Evolutionary conservation across 1,140 invertebrate species (phyloP).

Genomic region (Drosophila asahinai): DNA sequence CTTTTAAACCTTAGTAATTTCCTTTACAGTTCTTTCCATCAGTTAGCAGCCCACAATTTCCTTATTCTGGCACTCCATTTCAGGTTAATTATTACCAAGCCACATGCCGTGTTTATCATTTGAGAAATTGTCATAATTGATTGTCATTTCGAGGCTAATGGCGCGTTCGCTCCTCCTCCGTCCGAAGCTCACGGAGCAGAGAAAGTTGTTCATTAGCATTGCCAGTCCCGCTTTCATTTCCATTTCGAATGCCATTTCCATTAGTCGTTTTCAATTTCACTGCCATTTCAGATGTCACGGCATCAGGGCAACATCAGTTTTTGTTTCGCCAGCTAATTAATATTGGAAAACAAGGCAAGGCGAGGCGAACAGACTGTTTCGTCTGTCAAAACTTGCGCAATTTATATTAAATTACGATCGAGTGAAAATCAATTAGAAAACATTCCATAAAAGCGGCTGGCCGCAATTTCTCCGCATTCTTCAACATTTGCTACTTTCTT

Average conservation of each 20-base stretch:
- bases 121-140: conserved; percentile 72
- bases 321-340: conserved; percentile 59
- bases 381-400: conserved; percentile 78
- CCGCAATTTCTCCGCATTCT: conserved; percentile 49
- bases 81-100: conserved; percentile 56
- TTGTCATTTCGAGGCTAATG: conserved; percentile 57
- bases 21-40: neutral
- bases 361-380: conserved; percentile 21
- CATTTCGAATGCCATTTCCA: conserved; percentile 20
- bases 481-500: neutral
- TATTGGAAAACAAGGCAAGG: conserved; percentile 58
- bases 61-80: conserved; percentile 17
- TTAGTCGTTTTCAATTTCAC: conserved; percentile 32
- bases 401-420: conserved; percentile 78
- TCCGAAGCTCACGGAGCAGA: conserved; percentile 8
- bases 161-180: conserved; percentile 12
- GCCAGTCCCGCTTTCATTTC: conserved; percentile 1
- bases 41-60: conserved; percentile 12
- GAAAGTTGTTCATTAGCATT: conserved; percentile 34
- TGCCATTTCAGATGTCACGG: conserved; percentile 51
- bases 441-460: conserved; percentile 64
- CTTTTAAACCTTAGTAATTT: neutral
- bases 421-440: conserved; percentile 78
- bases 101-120: conserved; percentile 62
- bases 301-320: conserved; percentile 47